These are phyloP conservation scores for Trachythela sp. DNA, from an alignment of 64 coral and sea anemone species.

Conservation along the genomic window DNA sequence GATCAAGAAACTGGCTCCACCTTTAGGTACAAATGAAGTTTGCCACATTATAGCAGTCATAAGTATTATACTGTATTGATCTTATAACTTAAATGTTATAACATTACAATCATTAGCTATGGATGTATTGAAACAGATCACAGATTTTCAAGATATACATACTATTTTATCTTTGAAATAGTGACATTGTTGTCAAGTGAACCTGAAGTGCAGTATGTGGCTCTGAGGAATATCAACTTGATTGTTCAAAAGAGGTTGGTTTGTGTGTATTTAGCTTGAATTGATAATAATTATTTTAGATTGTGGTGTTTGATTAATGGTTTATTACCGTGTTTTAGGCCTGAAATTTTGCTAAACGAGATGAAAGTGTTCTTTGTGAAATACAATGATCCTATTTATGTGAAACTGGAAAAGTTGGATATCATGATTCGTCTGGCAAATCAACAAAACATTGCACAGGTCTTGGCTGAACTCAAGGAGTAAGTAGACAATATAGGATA, in stretches of 20 bases:
- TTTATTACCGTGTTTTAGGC: conserved; percentile 35
- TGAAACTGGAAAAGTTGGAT: conserved; percentile 94
- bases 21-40: conserved; percentile 53
- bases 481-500: conserved; percentile 30
- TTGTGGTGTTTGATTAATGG: too few relatives aligned
- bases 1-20: conserved; percentile 86
- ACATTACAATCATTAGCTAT: not conserved
- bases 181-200: conserved; percentile 92
- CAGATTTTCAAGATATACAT: too few relatives aligned
- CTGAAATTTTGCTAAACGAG: conserved; percentile 95
- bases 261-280: not conserved
- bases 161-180: conserved; percentile 21
- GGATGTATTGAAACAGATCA: too few relatives aligned
- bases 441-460: conserved; percentile 91
- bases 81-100: too few relatives aligned
- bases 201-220: conserved; percentile 97
- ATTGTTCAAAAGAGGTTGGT: conserved; percentile 96
- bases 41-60: too few relatives aligned
- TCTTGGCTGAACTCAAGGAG: conserved; percentile 95
- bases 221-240: conserved; percentile 98
- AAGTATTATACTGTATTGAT: too few relatives aligned
- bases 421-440: conserved; percentile 98
- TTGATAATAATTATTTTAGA: too few relatives aligned
- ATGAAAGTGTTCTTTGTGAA: conserved; percentile 99
- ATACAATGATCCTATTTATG: conserved; percentile 99